Evolutionary conservation across 1,140 invertebrate genomes (phyloP).

Genomic region (Leptinotarsa lineolata): DNA sequence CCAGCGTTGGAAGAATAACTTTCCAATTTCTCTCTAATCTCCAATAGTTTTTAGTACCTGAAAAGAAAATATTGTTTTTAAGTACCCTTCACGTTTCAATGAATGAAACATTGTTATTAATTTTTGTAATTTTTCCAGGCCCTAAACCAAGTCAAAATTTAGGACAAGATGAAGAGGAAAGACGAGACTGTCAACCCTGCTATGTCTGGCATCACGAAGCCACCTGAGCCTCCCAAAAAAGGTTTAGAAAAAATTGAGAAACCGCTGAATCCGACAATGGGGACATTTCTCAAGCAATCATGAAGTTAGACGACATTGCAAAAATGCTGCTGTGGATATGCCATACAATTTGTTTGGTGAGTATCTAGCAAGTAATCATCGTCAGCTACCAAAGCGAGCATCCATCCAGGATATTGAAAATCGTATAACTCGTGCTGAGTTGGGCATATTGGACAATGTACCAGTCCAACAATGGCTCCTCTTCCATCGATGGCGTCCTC

Average conservation of each 20-base stretch:
- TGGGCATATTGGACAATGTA: no score
- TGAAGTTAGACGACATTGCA: conserved; percentile 17
- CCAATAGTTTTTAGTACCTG: no score
- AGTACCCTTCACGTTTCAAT: no score
- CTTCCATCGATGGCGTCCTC: no score
- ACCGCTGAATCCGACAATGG: not conserved
- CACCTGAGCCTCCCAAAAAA: not conserved
- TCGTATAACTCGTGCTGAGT: no score
- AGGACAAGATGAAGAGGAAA: conserved; percentile 1
- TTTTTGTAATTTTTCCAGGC: conserved; percentile 6
- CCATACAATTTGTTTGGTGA: conserved; percentile 31
- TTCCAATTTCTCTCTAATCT: no score
- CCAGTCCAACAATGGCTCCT: no score
- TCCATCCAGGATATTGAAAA: conserved; percentile 11
- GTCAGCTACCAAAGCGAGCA: conserved; percentile 26
- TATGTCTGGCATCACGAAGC: not conserved
- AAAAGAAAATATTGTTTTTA: no score
- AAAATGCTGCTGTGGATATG: conserved; percentile 24
- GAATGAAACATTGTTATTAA: conserved; percentile 37
- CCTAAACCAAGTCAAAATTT: conserved; percentile 15
- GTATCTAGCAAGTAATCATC: conserved; percentile 28
- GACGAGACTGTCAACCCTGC: not conserved
- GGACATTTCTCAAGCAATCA: conserved; percentile 19
- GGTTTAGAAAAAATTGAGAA: not conserved
- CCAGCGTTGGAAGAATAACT: no score